Conservation (phyloP, 2,113 vertebrate genomes). For the Pollachius pollachius region DNA sequence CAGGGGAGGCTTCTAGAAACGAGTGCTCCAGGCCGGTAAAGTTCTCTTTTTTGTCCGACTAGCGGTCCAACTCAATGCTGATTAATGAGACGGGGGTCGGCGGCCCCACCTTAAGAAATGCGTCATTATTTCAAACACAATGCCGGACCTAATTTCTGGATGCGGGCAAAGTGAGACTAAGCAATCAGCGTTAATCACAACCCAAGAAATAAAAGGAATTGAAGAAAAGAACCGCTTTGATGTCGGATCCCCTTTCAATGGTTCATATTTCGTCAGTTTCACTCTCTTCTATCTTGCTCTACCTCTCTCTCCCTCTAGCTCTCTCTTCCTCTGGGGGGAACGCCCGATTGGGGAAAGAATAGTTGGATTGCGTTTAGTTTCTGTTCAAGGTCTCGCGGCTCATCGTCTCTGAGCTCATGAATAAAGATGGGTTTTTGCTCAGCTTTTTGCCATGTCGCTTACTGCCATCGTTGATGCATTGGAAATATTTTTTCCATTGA, state of each 20-base stretch:
- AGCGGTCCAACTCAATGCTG: slow-evolving; percentile 56
- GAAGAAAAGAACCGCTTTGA: slow-evolving; percentile 54
- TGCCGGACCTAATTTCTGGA: slow-evolving; percentile 44
- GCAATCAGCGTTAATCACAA: slow-evolving; percentile 65
- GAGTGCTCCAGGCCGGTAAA: slow-evolving; percentile 28
- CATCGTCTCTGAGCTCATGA: slow-evolving; percentile 39
- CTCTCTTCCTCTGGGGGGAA: slow-evolving; percentile 19
- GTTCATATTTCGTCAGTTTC: neutral
- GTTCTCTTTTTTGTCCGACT: slow-evolving; percentile 43
- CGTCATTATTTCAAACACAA: slow-evolving; percentile 50
- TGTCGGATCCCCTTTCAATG: slow-evolving; percentile 21
- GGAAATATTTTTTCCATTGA: slow-evolving; percentile 7
- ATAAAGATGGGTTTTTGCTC: slow-evolving; percentile 38
- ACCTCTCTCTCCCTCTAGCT: slow-evolving; percentile 2
- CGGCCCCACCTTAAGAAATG: slow-evolving; percentile 41
- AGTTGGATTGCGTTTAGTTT: slow-evolving; percentile 38
- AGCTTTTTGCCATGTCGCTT: slow-evolving; percentile 12
- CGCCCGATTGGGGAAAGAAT: slow-evolving; percentile 25
- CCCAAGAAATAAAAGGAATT: slow-evolving; percentile 2
- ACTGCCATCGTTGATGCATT: neutral
- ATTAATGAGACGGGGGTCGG: slow-evolving; percentile 64
- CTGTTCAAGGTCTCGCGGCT: slow-evolving; percentile 38
- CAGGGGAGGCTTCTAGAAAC: slow-evolving; percentile 38
- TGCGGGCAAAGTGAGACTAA: slow-evolving; percentile 53
- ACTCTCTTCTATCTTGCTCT: slow-evolving; percentile 19